Percentiles rank a stretch among this genome's conserved stretches.
Evolutionary conservation across 2,113 vertebrate genomes (phyloP).

Genomic region (Gymnorhina tibicen): DNA sequence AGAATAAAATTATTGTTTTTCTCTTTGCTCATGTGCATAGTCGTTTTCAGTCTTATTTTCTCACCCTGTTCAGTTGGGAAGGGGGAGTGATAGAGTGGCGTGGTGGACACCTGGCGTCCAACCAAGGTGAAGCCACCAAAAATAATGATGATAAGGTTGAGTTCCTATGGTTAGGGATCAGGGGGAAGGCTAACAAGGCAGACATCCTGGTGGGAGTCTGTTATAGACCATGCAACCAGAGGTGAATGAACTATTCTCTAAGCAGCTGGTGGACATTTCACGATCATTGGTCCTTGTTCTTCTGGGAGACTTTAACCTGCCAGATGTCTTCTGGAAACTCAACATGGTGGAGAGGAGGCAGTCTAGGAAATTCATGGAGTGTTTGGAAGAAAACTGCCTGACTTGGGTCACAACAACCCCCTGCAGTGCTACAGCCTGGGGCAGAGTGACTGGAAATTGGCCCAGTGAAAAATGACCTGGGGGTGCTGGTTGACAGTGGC

Average conservation of each 20-base stretch:
- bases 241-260: neutral
- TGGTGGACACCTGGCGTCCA: neutral
- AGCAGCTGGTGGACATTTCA: neutral
- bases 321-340: neutral
- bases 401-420: neutral
- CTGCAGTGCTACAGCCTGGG: neutral
- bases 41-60: neutral
- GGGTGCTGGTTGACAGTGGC: neutral
- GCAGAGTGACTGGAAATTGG: neutral
- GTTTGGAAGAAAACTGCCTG: neutral
- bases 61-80: neutral
- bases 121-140: neutral
- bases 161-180: neutral
- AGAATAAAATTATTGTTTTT: neutral
- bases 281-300: neutral
- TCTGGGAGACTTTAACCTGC: neutral
- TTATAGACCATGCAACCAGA: neutral
- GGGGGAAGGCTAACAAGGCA: neutral
- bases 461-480: neutral
- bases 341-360: neutral
- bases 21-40: neutral
- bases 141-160: neutral
- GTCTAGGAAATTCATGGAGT: neutral
- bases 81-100: neutral
- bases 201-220: neutral